Evolutionary conservation across 2,797 vertebrate genomes (phyloP).

Genomic region (Sebastes itinus): DNA sequence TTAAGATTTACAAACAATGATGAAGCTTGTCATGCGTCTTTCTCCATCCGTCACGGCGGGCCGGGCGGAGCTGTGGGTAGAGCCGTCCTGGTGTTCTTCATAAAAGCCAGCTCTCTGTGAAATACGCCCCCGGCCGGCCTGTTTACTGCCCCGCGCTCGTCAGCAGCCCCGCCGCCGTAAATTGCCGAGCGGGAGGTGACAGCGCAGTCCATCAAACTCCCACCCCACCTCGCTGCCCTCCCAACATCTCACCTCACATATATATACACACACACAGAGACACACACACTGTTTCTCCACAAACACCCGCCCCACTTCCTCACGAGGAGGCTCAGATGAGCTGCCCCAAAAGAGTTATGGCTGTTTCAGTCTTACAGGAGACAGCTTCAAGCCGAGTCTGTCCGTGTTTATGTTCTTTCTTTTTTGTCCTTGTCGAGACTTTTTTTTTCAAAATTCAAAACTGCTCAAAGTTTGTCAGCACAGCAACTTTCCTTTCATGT

Average conservation of each 20-base stretch:
- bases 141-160: conserved; percentile 99
- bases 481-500: conserved; percentile 43
- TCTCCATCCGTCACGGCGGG: conserved; percentile 96
- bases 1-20: conserved; percentile 99
- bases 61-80: conserved; percentile 90
- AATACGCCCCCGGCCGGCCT: conserved; percentile 97
- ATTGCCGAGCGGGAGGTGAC: conserved; percentile 94
- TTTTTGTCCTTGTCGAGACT: conserved; percentile 71
- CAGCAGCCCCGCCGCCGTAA: conserved; percentile 97
- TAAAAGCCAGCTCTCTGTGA: conserved; percentile 99
- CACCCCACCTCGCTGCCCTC: conserved; percentile 87
- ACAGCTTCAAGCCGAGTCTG: conserved; percentile 78
- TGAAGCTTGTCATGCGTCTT: conserved; percentile 99
- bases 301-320: conserved; percentile 51
- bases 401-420: conserved; percentile 74
- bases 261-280: conserved; percentile 29
- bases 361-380: conserved; percentile 92
- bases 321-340: conserved; percentile 91
- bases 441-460: conserved; percentile 71
- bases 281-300: conserved; percentile 51
- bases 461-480: conserved; percentile 85
- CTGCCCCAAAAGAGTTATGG: conserved; percentile 96
- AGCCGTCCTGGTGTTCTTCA: conserved; percentile 98
- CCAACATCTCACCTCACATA: conserved; percentile 68
- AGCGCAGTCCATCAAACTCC: conserved; percentile 97